Base-by-base conservation (phyloP, 2,888 invertebrate species). In the Choreutis nemorana region DNA sequence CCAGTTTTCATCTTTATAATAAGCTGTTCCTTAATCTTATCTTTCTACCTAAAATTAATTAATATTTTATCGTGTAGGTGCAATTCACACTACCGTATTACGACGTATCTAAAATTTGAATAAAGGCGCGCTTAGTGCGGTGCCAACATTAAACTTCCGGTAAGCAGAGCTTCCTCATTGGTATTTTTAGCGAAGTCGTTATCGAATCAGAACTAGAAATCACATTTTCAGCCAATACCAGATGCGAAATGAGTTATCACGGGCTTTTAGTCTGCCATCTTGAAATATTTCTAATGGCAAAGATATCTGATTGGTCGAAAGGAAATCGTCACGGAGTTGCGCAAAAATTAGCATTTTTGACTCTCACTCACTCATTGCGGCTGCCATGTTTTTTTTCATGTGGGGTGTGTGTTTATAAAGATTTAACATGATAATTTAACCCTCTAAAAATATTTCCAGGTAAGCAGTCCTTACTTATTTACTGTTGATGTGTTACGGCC, bases 311-410 rank as follows among this genome's bases (percentile, higher is more conserved):
- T 79, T 78, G 77, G 77, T 58, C 46, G 40, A 51, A 51, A 55
- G 33, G 32, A 37, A 67, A 58, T 72, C 70, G 71, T 75, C 73
- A 71, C 71, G 67, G 70, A 66, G 72, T 72, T 72, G 75, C 77
- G 80, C 73, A 77, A 67, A 73, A 63, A 61, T 54, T 62, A 48
- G 53, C 56, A 52, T 53, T 60, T 58, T 59, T 51, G 52, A 57
- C 62, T 70, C 66, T 73, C 63, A 55, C 60, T 54, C 62, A 55
- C 59, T 68, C 55, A 55, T 62, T 61, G 56, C 56, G 75, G 72
- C 84, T 86, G 87, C 87, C 88, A 88, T 88, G 87, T 87, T 87
- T 86, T 85, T 83, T 83, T 85, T 83, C 82, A 82, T 83, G 83
- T 84, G 85, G 85, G 86, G 84, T 86, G 75, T 72, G 65, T 72